Evolutionary conservation across 2,113 vertebrate species (phyloP).

Genomic region (Neomonachus schauinslandi): DNA sequence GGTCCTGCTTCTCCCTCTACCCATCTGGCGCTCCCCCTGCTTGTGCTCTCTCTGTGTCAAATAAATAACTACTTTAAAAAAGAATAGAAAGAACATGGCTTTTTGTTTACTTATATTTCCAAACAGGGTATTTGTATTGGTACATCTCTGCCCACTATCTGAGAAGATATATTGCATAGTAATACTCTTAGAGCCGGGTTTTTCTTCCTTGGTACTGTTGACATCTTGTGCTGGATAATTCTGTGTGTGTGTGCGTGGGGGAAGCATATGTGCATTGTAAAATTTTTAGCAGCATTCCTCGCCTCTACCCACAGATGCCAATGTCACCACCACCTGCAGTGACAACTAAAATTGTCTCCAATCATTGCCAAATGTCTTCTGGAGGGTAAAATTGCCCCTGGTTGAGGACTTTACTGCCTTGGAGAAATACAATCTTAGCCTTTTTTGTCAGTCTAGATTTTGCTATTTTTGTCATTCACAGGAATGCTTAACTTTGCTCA

Average conservation of each 20-base stretch:
- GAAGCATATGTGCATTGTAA: neutral
- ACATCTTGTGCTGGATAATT: neutral
- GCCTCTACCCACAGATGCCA: neutral
- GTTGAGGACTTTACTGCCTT: neutral
- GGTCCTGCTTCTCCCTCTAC: too few relatives aligned
- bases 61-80: too few relatives aligned
- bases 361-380: neutral
- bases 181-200: neutral
- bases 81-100: neutral
- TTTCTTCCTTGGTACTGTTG: neutral
- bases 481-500: slow-evolving; percentile 8
- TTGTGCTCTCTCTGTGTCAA: too few relatives aligned
- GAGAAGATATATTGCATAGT: neutral
- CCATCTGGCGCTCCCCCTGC: too few relatives aligned
- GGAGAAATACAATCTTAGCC: neutral
- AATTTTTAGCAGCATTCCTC: neutral
- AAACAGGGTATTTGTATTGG: neutral
- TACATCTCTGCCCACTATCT: neutral
- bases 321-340: neutral
- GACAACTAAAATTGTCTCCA: neutral
- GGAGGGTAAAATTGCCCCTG: neutral
- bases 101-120: neutral
- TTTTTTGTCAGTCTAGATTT: neutral
- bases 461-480: neutral
- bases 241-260: neutral